A percentile compares a stretch with the other conserved stretches of the same genome.
These are phyloP conservation scores for Tokudaia muenninki DNA, from an alignment of 2,797 vertebrate species.

Conservation along the genomic window DNA sequence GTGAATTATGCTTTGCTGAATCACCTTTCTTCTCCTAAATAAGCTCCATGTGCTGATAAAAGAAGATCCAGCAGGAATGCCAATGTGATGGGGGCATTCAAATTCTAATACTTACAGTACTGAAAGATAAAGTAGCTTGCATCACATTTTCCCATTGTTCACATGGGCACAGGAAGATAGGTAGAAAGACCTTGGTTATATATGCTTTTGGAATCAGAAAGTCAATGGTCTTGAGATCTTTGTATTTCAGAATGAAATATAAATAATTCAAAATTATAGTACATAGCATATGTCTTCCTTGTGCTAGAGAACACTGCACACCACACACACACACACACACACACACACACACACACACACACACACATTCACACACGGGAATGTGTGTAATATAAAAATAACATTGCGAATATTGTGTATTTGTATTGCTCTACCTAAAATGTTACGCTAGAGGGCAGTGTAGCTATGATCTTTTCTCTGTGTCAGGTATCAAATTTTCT, in stretches of 20 bases:
- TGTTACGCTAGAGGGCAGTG: constrained; percentile 89
- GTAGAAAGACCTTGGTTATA: background rate
- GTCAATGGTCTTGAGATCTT: background rate
- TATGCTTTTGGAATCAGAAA: background rate
- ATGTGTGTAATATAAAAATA: background rate
- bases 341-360: too few relatives aligned
- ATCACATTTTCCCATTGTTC: background rate
- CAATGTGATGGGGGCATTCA: background rate
- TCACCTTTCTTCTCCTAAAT: background rate
- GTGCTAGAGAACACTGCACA: background rate
- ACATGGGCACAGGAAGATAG: background rate
- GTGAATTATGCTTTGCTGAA: background rate
- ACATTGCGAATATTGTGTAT: background rate
- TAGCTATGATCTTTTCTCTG: constrained; percentile 82
- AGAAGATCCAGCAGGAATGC: background rate
- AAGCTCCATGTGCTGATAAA: background rate
- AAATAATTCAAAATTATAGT: background rate
- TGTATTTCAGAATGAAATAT: constrained; percentile 3
- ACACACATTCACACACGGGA: background rate
- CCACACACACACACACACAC: background rate
- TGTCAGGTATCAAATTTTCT: constrained; percentile 44
- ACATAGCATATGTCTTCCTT: background rate
- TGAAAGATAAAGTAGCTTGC: background rate
- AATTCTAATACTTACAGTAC: background rate
- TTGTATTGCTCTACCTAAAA: background rate